Conservation (phyloP, 2,113 vertebrate genomes). For the Clinocottus analis region DNA sequence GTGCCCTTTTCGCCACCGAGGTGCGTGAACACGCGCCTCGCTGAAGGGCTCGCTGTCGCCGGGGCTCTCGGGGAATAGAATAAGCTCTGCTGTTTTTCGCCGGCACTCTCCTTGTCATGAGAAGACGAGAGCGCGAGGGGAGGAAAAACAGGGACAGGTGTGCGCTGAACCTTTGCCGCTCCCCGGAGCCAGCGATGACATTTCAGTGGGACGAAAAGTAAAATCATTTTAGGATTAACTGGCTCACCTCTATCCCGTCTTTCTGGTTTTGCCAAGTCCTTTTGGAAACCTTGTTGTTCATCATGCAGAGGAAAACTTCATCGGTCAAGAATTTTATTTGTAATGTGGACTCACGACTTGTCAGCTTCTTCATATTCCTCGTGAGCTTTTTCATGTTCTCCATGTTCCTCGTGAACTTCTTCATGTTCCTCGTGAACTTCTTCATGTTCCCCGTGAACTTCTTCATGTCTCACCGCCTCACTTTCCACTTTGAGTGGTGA, state of each 20-base stretch:
- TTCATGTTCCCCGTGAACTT: too few relatives aligned
- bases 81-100: constrained; percentile 1
- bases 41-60: constrained; percentile 43
- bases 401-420: too few relatives aligned
- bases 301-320: not conserved
- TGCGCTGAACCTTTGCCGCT: constrained; percentile 61
- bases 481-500: not conserved
- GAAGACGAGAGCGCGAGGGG: constrained; percentile 45
- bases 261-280: constrained; percentile 19
- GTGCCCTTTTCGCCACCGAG: constrained; percentile 29
- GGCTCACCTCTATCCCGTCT: constrained; percentile 56
- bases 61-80: constrained; percentile 49
- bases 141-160: constrained; percentile 69
- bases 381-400: too few relatives aligned
- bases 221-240: constrained; percentile 62
- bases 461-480: not conserved
- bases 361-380: too few relatives aligned
- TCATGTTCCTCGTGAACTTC: too few relatives aligned
- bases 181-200: constrained; percentile 64
- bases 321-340: constrained; percentile 9
- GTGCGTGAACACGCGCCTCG: constrained; percentile 37
- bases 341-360: not conserved
- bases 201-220: constrained; percentile 63
- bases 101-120: constrained; percentile 51
- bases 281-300: constrained; percentile 25